These are phyloP conservation scores for Cairina moschata DNA, from an alignment of 2,113 vertebrate genomes.

Conservation along the genomic window DNA sequence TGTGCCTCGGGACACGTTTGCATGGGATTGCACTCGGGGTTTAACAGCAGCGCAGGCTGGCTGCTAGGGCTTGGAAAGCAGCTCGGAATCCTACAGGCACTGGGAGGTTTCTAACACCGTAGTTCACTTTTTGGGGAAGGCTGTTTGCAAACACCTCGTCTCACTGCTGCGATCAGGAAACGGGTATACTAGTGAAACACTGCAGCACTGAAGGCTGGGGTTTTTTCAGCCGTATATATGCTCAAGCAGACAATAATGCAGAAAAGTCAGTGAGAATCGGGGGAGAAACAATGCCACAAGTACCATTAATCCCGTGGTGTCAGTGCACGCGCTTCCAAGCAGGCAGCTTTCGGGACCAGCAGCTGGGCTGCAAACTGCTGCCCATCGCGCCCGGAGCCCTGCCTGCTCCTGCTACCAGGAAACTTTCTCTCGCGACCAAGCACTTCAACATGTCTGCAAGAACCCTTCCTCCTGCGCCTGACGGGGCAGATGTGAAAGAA, in stretches of 20 bases:
- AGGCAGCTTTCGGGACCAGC: rapidly evolving
- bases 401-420: rapidly evolving
- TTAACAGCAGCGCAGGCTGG: background rate
- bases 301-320: background rate
- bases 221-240: rapidly evolving
- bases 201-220: rapidly evolving
- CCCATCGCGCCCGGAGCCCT: rapidly evolving
- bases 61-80: rapidly evolving
- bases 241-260: rapidly evolving
- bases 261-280: rapidly evolving
- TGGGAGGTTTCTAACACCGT: background rate
- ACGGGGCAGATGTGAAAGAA: constrained; percentile 12
- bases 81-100: rapidly evolving
- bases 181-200: background rate
- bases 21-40: rapidly evolving
- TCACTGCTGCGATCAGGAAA: background rate
- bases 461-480: background rate
- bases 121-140: background rate
- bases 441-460: background rate
- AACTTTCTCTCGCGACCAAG: background rate
- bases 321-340: background rate
- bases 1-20: rapidly evolving
- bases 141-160: background rate
- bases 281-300: background rate
- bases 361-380: background rate